Conservation (phyloP, 2,797 vertebrate genomes). For the Emydoidea blandingii region DNA sequence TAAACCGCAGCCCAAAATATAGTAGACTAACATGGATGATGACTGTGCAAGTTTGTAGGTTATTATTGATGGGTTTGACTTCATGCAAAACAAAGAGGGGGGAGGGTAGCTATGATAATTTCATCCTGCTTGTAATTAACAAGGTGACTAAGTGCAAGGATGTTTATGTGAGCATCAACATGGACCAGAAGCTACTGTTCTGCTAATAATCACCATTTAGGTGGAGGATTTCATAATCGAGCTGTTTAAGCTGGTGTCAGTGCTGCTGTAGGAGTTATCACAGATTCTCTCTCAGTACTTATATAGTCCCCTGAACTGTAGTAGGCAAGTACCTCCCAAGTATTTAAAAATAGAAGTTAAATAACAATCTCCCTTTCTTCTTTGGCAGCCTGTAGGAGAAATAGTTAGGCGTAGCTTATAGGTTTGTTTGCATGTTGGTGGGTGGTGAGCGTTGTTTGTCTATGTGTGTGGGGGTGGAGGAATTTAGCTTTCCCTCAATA, state of each 20-base stretch:
- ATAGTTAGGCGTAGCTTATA: constrained; percentile 53
- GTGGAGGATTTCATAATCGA: background rate
- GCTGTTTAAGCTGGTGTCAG: background rate
- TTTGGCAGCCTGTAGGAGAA: constrained; percentile 61
- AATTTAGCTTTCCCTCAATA: constrained; percentile 40
- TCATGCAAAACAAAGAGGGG: background rate
- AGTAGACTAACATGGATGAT: background rate
- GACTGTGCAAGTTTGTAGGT: background rate
- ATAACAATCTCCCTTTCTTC: constrained; percentile 60
- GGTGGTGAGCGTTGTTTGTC: constrained; percentile 66
- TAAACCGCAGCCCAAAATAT: constrained; percentile 50
- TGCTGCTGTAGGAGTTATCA: constrained; percentile 27
- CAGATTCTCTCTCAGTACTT: constrained; percentile 33
- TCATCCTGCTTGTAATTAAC: background rate
- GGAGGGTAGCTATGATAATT: background rate
- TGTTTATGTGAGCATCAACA: background rate
- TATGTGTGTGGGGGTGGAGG: constrained; percentile 53
- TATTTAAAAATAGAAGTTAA: constrained; percentile 65
- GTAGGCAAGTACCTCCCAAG: constrained; percentile 55
- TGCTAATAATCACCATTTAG: constrained; percentile 27
- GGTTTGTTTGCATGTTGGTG: constrained; percentile 66
- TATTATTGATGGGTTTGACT: background rate
- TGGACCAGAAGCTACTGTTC: constrained; percentile 3
- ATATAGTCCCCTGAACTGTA: background rate
- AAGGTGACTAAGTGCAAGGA: background rate